Base-by-base conservation (phyloP, 1,140 invertebrate species). In the Drosophila seguyi region DNA sequence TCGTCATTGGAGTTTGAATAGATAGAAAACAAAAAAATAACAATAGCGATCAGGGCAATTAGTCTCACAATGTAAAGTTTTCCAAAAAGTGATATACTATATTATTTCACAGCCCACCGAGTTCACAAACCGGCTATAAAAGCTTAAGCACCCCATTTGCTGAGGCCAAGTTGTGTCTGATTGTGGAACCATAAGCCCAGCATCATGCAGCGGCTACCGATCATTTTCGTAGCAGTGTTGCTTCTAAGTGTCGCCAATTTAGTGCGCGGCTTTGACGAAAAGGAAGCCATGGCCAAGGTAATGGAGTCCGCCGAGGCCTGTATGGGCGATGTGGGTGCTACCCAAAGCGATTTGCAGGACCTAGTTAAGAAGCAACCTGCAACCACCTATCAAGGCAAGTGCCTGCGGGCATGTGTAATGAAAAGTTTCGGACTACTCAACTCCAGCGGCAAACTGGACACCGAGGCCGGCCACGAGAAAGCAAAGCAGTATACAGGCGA, bases 81-180 rank as follows among this genome's bases (percentile, higher is more conserved):
- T 57, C 1, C 3, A 41, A 78, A 81, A 74, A 13, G 34, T 41
- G 56, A 27, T 55, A 25, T 60, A 48, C 34, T 52, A 47, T 83
- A 78, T 87, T 74, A 87, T 87, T 87, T 90, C 69, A 90, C 86
- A 90, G 78, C 44, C 68, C 59, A 90, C 52, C 39, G 78, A 60
- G 41, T 62, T 31, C n/a, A n/a, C 29, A 47, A 44, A 44, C 13
- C 5, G n/a, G 27, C 22, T 79, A 73, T 79, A 79, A 57, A 56
- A 53, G 25, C 29, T 20, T 13, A n/a, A 45, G 47, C 65, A 27
- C 31, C 22, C 8, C 25, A 38, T 36, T 7, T 41, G 29, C 14
- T 20, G 0, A 42, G 11, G 5, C 39, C 22, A 62, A 62, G n/a
- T 36, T 66, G 44, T 74, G 22, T 76, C 14, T 52, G 20, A 59